Evolutionary conservation across 2,113 vertebrate genomes (phyloP), one percentile per base, ranked within the genome.

Genomic region (Synodontis membranacea): DNA sequence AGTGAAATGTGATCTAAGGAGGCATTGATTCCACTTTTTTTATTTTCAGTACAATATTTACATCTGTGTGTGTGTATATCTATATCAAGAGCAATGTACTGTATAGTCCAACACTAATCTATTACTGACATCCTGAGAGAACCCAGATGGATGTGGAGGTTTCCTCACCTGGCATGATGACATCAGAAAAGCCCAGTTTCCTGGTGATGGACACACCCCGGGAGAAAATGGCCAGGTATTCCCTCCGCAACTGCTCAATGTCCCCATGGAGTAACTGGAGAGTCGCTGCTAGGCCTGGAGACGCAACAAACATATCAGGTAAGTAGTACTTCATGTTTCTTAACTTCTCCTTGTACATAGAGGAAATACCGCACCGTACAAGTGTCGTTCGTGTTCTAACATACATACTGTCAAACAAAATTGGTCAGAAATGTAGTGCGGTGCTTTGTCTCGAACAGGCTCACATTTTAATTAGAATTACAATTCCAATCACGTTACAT

Each of bases 261-360:
- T 99, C 98, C 17, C 98, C 98, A 5, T 99, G 98, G 28, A 99
- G 95, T 74, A 99, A 94, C 91, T 99, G 98, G n/a, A 99, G 96
- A 84, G 97, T 97, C 90, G 99, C 97, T 0, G 97, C 95, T 62
- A 99, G 90, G 28, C 98, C 98, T 99, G 80, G 10, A 80, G 42
- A 83, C 39, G 86, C 56, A 86, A 50, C 56, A 68, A 34, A 34
- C 79, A 58, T 15, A 34, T 7, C 28, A 19, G 0, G 3, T 9
- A 52, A 50, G 11, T 3, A 15, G 42, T 12, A 46, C n/a, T 5
- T 46, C 39, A 19, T 15, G 11, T 75, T n/a, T 44, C 25, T 15
- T 50, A 80, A 23, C 31, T 23, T 80, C 25, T 54, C 23, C 1
- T 12, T 54, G 9, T 37, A 11, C 31, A 54, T 34, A 5, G 7